Percentiles rank a stretch among this genome's conserved stretches.
These are phyloP conservation scores for Setipinna tenuifilis DNA, from an alignment of 2,797 vertebrate species.

Conservation along the genomic window DNA sequence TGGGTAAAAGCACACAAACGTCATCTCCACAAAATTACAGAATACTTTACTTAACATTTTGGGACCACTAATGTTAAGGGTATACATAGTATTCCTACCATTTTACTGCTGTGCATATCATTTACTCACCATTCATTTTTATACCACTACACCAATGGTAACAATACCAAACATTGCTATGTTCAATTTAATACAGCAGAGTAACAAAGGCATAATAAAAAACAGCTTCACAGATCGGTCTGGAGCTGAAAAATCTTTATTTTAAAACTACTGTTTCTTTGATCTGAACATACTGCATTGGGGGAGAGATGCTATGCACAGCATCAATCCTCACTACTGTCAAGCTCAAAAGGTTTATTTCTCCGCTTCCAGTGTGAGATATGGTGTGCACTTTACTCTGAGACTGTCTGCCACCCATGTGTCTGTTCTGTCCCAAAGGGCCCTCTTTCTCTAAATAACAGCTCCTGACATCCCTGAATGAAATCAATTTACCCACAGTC, in stretches of 20 bases:
- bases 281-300: neutral
- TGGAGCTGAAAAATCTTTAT: neutral
- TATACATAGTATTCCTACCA: no score
- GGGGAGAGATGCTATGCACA: neutral
- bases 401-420: constrained; percentile 36
- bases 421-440: constrained; percentile 31
- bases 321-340: neutral
- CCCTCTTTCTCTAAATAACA: constrained; percentile 52
- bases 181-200: neutral
- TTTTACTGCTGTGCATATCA: no score
- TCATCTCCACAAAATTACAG: no score
- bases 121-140: no score
- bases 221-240: neutral
- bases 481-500: constrained; percentile 72
- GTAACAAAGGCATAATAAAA: neutral
- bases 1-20: no score
- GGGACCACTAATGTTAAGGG: no score
- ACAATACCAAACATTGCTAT: neutral
- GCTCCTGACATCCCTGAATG: constrained; percentile 63
- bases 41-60: no score
- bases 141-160: no score
- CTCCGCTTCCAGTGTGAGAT: constrained; percentile 41
- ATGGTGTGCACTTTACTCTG: constrained; percentile 18
- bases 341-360: constrained; percentile 37
- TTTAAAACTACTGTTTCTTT: neutral